phyloP scores from a whole-genome alignment of 2,113 vertebrate genomes.

The Syngnathus floridae region DNA sequence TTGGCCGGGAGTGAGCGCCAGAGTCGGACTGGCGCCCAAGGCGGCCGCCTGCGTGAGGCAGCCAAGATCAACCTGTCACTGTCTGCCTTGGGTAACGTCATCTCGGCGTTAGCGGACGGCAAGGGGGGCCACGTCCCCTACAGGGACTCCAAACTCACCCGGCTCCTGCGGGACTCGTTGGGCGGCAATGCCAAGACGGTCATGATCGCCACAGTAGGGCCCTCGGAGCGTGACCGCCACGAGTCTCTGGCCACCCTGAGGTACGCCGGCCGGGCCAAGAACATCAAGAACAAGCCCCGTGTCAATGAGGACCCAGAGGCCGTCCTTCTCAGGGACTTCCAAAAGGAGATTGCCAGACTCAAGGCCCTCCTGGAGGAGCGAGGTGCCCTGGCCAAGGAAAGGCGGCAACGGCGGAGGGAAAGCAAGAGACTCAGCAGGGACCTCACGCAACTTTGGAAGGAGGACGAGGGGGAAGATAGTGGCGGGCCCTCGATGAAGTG shows the following conservation, averaged over 20 bases:
- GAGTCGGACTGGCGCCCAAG: slow-evolving; percentile 78
- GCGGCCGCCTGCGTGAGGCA: slow-evolving; percentile 85
- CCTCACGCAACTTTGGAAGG: slow-evolving; percentile 54
- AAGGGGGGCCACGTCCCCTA: slow-evolving; percentile 90
- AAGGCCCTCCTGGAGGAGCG: slow-evolving; percentile 89
- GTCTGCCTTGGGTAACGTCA: slow-evolving; percentile 91
- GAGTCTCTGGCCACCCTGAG: slow-evolving; percentile 89
- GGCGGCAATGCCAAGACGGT: slow-evolving; percentile 94
- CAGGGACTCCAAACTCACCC: slow-evolving; percentile 95
- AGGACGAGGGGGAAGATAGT: slow-evolving; percentile 65
- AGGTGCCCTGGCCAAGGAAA: slow-evolving; percentile 83
- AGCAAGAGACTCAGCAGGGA: slow-evolving; percentile 70
- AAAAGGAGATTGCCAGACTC: slow-evolving; percentile 87
- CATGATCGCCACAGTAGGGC: slow-evolving; percentile 92
- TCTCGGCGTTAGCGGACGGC: slow-evolving; percentile 87
- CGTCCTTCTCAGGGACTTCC: slow-evolving; percentile 88
- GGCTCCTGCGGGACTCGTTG: slow-evolving; percentile 91
- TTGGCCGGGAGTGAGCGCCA: slow-evolving; percentile 93
- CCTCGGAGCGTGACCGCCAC: slow-evolving; percentile 81
- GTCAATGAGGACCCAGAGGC: slow-evolving; percentile 97
- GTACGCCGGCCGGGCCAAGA: slow-evolving; percentile 93
- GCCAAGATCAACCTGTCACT: slow-evolving; percentile 96
- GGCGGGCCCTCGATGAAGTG: slow-evolving; percentile 46
- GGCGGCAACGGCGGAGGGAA: slow-evolving; percentile 76
- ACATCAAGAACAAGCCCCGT: slow-evolving; percentile 92